Conservation (phyloP, 2,888 invertebrate genomes). For the Pachymerium ferrugineum region DNA sequence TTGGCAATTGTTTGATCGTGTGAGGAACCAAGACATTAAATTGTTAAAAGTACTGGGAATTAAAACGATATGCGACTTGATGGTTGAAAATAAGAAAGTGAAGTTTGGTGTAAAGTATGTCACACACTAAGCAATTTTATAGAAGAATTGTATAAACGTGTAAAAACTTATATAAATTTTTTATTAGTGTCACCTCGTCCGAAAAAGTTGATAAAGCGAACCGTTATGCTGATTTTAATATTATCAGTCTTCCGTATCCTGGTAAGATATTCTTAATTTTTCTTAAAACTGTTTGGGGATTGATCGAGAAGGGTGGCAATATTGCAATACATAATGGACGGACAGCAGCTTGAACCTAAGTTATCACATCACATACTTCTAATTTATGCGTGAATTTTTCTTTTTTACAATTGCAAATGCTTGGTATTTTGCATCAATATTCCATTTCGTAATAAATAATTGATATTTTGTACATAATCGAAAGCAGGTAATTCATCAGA, state of each 20-base stretch:
- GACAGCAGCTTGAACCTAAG: too few relatives aligned
- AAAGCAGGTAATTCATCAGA: too few relatives aligned
- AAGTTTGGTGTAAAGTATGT: slow-evolving; percentile 74
- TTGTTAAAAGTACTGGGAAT: slow-evolving; percentile 64
- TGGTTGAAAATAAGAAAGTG: slow-evolving; percentile 78
- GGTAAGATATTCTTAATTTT: slow-evolving; percentile 44
- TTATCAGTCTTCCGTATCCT: slow-evolving; percentile 71
- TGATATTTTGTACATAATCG: too few relatives aligned
- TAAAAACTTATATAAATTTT: slow-evolving; percentile 34
- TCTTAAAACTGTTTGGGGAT: too few relatives aligned
- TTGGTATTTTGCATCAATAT: too few relatives aligned
- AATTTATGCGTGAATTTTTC: too few relatives aligned
- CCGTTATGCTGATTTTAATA: slow-evolving; percentile 64
- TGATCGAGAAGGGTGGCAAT: too few relatives aligned
- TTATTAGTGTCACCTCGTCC: slow-evolving; percentile 67
- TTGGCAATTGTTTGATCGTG: slow-evolving; percentile 59
- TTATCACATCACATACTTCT: too few relatives aligned
- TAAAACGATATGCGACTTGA: slow-evolving; percentile 69
- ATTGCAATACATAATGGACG: too few relatives aligned
- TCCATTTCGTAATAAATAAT: too few relatives aligned
- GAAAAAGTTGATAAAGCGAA: slow-evolving; percentile 75
- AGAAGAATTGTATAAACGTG: neutral
- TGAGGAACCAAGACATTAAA: slow-evolving; percentile 63
- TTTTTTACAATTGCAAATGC: too few relatives aligned
- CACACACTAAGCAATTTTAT: neutral